phyloP scores from a whole-genome alignment of 2,797 vertebrate genomes.

The Hozukius guyotensis region DNA sequence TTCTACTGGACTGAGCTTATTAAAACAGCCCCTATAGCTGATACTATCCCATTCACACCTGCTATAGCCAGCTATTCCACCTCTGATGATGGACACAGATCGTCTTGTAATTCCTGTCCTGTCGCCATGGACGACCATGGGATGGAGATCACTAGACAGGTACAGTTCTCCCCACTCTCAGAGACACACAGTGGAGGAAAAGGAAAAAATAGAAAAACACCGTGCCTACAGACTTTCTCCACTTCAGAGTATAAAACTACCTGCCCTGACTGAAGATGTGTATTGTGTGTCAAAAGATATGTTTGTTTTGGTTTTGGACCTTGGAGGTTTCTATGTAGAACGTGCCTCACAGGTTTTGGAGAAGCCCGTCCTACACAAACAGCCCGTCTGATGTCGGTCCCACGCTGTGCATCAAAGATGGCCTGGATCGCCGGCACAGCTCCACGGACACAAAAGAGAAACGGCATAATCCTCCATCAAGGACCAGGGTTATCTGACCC shows the following conservation, averaged over 20 bases:
- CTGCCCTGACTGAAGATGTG: slow-evolving; percentile 10
- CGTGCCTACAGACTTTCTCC: slow-evolving; percentile 34
- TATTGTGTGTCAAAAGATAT: slow-evolving; percentile 25
- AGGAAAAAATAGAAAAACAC: slow-evolving; percentile 23
- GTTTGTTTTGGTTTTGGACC: slow-evolving; percentile 49
- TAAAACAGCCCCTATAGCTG: slow-evolving; percentile 24
- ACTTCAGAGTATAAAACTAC: slow-evolving; percentile 38
- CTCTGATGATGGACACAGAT: slow-evolving; percentile 17
- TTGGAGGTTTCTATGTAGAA: slow-evolving; percentile 30
- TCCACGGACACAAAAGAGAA: slow-evolving; percentile 40
- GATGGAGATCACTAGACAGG: slow-evolving; percentile 34
- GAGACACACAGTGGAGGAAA: neutral
- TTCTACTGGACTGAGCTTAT: slow-evolving; percentile 36
- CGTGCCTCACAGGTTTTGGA: neutral
- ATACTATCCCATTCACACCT: slow-evolving; percentile 12
- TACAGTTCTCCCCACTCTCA: slow-evolving; percentile 10
- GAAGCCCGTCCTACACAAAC: neutral
- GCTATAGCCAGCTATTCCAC: slow-evolving; percentile 13
- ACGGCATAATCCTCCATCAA: slow-evolving; percentile 52
- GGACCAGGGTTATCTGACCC: too few relatives aligned
- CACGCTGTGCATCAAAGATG: slow-evolving; percentile 55
- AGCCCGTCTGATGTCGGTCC: slow-evolving; percentile 30
- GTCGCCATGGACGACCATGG: slow-evolving; percentile 1
- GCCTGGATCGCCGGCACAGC: slow-evolving; percentile 36
- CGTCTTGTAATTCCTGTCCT: neutral